phyloP scores from a whole-genome alignment of 2,888 invertebrate genomes.

The Spisula solida region DNA sequence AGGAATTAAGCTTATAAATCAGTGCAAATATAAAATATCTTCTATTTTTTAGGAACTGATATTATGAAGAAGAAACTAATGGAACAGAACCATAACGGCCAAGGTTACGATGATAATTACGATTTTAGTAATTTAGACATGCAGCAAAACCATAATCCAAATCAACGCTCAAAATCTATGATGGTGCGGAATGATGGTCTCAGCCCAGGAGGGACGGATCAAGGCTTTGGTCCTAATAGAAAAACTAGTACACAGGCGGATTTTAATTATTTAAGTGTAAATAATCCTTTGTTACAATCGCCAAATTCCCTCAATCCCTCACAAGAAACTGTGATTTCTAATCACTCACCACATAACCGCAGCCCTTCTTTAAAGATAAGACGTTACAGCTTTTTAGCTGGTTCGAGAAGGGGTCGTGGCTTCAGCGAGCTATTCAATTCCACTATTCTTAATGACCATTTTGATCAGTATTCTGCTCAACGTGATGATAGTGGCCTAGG shows the following conservation, averaged over 20 bases:
- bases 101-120: slow-evolving; percentile 77
- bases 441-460: slow-evolving; percentile 86
- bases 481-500: slow-evolving; percentile 84
- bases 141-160: slow-evolving; percentile 83
- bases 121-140: slow-evolving; percentile 79
- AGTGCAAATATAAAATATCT: too few relatives aligned
- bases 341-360: slow-evolving; percentile 79
- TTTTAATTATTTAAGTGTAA: slow-evolving; percentile 71
- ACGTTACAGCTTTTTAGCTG: slow-evolving; percentile 85
- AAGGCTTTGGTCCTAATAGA: slow-evolving; percentile 57
- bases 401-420: slow-evolving; percentile 83
- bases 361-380: slow-evolving; percentile 84
- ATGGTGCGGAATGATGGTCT: slow-evolving; percentile 69
- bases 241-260: slow-evolving; percentile 71
- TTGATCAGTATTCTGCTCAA: slow-evolving; percentile 86
- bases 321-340: slow-evolving; percentile 75
- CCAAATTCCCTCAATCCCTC: slow-evolving; percentile 72
- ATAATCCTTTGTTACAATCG: slow-evolving; percentile 68
- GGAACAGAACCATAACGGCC: slow-evolving; percentile 75
- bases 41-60: slow-evolving; percentile 82
- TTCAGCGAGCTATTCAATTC: slow-evolving; percentile 86
- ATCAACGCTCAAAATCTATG: slow-evolving; percentile 81
- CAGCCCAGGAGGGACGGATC: slow-evolving; percentile 62
- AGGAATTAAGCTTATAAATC: too few relatives aligned
- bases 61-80: slow-evolving; percentile 84